phyloP scores from a whole-genome alignment of 2,797 vertebrate species.

The Ctenopoma multispine region DNA sequence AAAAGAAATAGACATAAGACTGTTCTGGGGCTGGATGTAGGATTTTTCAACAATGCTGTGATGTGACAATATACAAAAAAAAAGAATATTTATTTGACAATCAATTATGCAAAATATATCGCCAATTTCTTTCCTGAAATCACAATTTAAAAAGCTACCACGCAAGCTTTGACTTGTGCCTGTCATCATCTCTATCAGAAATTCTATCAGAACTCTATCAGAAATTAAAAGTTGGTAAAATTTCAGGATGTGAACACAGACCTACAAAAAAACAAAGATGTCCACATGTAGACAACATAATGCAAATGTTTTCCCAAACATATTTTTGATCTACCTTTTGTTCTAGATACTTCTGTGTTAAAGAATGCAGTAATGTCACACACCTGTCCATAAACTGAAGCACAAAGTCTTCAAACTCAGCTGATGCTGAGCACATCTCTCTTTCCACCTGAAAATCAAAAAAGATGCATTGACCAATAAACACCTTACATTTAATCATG shows the following conservation, averaged over 20 bases:
- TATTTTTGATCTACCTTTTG: too few species aligned
- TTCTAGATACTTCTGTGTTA: too few species aligned
- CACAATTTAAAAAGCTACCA: neutral
- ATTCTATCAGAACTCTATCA: too few species aligned
- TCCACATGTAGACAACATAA: too few species aligned
- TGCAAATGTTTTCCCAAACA: too few species aligned
- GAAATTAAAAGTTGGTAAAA: too few species aligned
- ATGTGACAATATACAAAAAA: neutral
- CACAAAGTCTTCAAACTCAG: constrained; percentile 99
- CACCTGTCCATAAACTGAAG: constrained; percentile 99
- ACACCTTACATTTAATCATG: neutral
- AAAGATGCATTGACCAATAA: neutral
- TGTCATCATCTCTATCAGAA: too few species aligned
- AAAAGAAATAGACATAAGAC: neutral
- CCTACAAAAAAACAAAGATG: too few species aligned
- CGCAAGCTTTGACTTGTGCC: too few species aligned
- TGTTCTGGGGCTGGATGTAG: neutral
- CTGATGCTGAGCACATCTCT: constrained; percentile 95
- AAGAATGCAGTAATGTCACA: neutral
- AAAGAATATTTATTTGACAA: neutral
- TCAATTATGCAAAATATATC: neutral
- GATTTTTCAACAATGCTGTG: neutral
- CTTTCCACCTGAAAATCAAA: constrained; percentile 88
- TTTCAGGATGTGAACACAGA: too few species aligned
- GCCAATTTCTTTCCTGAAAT: neutral